phyloP scores from a whole-genome alignment of 2,113 vertebrate genomes.

The Haemorhous mexicanus region DNA sequence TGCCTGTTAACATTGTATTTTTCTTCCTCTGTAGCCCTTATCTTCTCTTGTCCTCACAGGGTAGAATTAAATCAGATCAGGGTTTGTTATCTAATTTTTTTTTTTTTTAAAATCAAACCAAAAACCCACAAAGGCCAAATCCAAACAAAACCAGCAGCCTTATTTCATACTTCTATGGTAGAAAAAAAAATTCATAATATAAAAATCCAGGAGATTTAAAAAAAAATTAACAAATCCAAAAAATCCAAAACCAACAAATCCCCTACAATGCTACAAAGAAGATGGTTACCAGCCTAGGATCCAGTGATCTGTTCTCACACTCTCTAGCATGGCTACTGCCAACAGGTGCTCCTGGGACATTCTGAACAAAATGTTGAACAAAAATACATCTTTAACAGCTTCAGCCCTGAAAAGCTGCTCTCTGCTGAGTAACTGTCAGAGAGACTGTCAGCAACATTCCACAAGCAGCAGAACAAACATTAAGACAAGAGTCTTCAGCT shows the following conservation, averaged over 20 bases:
- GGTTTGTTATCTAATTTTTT: not conserved
- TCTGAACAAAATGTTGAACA: slow-evolving; percentile 26
- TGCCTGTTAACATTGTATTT: not conserved
- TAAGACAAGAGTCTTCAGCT: slow-evolving; percentile 8
- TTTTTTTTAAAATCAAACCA: not conserved
- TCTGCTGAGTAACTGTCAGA: slow-evolving; percentile 45
- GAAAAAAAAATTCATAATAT: not conserved
- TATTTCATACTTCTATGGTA: not conserved
- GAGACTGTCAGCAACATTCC: slow-evolving; percentile 28
- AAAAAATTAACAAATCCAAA: not conserved
- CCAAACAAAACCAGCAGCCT: not conserved
- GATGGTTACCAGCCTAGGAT: not conserved
- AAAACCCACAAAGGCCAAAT: not conserved
- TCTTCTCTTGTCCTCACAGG: not conserved
- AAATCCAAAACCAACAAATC: not conserved
- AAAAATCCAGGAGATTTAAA: not conserved
- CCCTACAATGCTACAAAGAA: not conserved
- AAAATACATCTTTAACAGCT: slow-evolving; percentile 41
- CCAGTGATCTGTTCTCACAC: not conserved
- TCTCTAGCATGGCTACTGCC: not conserved
- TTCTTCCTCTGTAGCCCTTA: not conserved
- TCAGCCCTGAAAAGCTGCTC: slow-evolving; percentile 39
- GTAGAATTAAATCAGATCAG: not conserved
- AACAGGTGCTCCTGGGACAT: slow-evolving; percentile 49
- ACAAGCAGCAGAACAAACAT: slow-evolving; percentile 40